Evolutionary conservation across 2,797 vertebrate genomes (phyloP), one percentile per base, ranked within the genome.

Genomic region (Syndactyla subalaris): DNA sequence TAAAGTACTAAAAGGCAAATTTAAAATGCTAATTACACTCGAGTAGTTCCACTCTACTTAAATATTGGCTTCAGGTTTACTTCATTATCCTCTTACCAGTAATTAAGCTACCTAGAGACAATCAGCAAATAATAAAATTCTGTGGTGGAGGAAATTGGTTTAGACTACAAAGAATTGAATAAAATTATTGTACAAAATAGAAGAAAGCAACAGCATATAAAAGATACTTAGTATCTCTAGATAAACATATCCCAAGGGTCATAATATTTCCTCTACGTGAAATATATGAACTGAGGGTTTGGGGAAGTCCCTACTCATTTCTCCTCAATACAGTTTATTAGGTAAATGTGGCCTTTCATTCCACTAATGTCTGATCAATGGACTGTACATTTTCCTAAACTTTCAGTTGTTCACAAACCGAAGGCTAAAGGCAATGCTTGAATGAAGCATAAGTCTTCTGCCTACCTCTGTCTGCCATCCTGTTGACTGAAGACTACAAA

Each of bases 91-190:
- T 95, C 93, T 96, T 95, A 93, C 46, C 84, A 94, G 88, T 93
- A 97, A 97, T 98, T 97, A 97, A 97, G 58, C 95, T 95, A 96
- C 83, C 83, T 95, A 84, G 96, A 92, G 87, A 96, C 91, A 97
- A 94, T 96, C 95, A 96, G 95, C 82, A 97, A 97, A 97, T 96
- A 97, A 97, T 87, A 95, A 97, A 96, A 72, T 76, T 43, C 45
- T 83, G 29, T 61, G 45, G 55, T 71, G 36, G 67, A 96, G 77
- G 65, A 96, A 97, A 92, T 91, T 92, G 92, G 75, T 96, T 96
- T 85, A 92, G 79, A 51, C 68, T 88, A 57, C 54, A 93, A 95
- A 95, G 49, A 76, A 79, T 4, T 85, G 68, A 65, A 39, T 63
- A n/a, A 78, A 95, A 88, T 95, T 87, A 91, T 89, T 94, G 16